A percentile compares a stretch with the other conserved stretches of the same genome.
These are phyloP conservation scores for Cynaeus angustus DNA, from an alignment of 2,888 invertebrate species.

Conservation along the genomic window DNA sequence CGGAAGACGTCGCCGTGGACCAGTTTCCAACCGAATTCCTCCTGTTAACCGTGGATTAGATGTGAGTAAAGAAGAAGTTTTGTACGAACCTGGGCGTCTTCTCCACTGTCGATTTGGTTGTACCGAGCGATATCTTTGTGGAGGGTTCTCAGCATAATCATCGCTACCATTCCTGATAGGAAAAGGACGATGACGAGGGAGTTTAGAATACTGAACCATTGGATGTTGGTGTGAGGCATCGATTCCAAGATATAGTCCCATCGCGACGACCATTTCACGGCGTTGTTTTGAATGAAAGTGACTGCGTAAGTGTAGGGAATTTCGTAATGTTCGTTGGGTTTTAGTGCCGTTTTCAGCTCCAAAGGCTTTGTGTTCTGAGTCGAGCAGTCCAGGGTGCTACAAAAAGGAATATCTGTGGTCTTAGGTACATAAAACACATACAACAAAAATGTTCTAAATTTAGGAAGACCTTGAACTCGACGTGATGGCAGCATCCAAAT, in stretches of 20 bases:
- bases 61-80: neutral
- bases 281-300: slow-evolving; percentile 84
- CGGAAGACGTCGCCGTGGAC: slow-evolving; percentile 99
- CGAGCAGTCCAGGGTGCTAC: slow-evolving; percentile 72
- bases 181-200: slow-evolving; percentile 97
- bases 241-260: slow-evolving; percentile 99
- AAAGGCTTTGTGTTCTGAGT: slow-evolving; percentile 76
- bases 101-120: slow-evolving; percentile 94
- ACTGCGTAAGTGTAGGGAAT: slow-evolving; percentile 93
- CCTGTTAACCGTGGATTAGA: no score
- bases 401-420: slow-evolving; percentile 50
- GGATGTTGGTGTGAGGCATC: slow-evolving; percentile 98
- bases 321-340: slow-evolving; percentile 72
- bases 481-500: neutral
- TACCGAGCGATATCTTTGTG: slow-evolving; percentile 99
- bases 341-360: slow-evolving; percentile 73
- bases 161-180: slow-evolving; percentile 99
- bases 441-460: neutral
- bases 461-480: neutral
- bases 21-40: slow-evolving; percentile 98
- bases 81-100: slow-evolving; percentile 90
- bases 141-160: slow-evolving; percentile 96
- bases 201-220: slow-evolving; percentile 99
- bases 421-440: no score
- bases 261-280: slow-evolving; percentile 97